Percentiles rank a stretch among this genome's conserved stretches.
Conservation (phyloP, 2,797 vertebrate species). For the Buceros bicornis region DNA sequence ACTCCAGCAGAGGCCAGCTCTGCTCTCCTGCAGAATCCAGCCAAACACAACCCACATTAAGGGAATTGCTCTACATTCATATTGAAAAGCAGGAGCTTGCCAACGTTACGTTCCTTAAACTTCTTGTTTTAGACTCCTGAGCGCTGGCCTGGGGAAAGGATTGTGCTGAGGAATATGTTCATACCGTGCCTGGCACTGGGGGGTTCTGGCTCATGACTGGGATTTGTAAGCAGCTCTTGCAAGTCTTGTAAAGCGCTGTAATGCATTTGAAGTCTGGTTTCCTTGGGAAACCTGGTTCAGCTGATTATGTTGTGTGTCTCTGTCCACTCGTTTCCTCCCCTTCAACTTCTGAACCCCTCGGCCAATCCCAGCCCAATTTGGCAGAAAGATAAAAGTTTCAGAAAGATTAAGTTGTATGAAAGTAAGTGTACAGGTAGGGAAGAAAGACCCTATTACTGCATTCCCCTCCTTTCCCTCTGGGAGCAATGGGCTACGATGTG, state of each 20-base stretch:
- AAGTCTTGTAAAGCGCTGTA: background rate
- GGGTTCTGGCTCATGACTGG: constrained; percentile 52
- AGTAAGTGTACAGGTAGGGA: constrained; percentile 44
- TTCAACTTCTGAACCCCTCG: background rate
- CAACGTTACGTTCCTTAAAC: background rate
- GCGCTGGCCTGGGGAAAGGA: constrained; percentile 61
- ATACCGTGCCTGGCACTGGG: constrained; percentile 59
- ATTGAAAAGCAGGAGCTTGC: constrained; percentile 52
- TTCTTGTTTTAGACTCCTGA: background rate
- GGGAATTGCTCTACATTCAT: constrained; percentile 60
- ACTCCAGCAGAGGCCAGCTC: constrained; percentile 19
- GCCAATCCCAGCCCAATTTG: constrained; percentile 49
- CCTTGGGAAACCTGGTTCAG: constrained; percentile 43
- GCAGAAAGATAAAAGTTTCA: constrained; percentile 61
- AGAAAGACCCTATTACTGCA: background rate
- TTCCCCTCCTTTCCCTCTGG: constrained; percentile 20
- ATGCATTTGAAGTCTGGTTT: constrained; percentile 22
- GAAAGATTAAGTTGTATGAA: constrained; percentile 48
- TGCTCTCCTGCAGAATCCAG: constrained; percentile 28
- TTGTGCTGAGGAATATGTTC: constrained; percentile 50
- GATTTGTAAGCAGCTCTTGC: constrained; percentile 56
- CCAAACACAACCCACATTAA: constrained; percentile 67
- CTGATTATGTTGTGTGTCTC: background rate
- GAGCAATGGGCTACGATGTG: background rate
- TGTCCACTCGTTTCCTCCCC: constrained; percentile 13